Percentiles rank a stretch among this genome's conserved stretches.
Conservation (phyloP, 2,113 vertebrate genomes). For the Ameiurus melas region DNA sequence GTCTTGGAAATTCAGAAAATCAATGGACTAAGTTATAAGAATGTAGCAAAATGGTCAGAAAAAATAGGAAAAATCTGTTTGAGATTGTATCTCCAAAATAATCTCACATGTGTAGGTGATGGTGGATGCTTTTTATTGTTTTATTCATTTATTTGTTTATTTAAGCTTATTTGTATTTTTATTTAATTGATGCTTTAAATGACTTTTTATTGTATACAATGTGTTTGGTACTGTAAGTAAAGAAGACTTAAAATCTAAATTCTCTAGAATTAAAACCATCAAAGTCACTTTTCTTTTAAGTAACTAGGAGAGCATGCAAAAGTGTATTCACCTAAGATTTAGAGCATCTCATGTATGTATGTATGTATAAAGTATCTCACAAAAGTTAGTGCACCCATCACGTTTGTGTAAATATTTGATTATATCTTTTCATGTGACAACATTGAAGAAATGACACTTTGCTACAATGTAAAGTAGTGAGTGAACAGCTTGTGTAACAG, state of each 20-base stretch:
- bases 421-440: too few relatives aligned
- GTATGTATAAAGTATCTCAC: too few relatives aligned
- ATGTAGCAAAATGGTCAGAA: too few relatives aligned
- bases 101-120: not conserved
- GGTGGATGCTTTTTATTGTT: constrained; percentile 3
- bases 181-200: not conserved
- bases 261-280: not conserved
- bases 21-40: constrained; percentile 29
- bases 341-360: not conserved
- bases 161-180: not conserved
- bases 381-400: too few relatives aligned
- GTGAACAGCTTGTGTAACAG: too few relatives aligned
- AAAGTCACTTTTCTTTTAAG: not conserved
- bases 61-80: too few relatives aligned
- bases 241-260: not conserved
- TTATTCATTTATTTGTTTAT: not conserved
- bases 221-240: not conserved
- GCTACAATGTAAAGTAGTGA: too few relatives aligned
- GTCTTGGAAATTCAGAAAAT: constrained; percentile 32
- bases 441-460: too few relatives aligned
- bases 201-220: not conserved
- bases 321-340: not conserved
- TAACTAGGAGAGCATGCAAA: not conserved
- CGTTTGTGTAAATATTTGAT: too few relatives aligned
- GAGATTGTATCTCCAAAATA: not conserved